Base-by-base conservation (phyloP, 2,888 invertebrate genomes). In the Leucophora obtusa region DNA sequence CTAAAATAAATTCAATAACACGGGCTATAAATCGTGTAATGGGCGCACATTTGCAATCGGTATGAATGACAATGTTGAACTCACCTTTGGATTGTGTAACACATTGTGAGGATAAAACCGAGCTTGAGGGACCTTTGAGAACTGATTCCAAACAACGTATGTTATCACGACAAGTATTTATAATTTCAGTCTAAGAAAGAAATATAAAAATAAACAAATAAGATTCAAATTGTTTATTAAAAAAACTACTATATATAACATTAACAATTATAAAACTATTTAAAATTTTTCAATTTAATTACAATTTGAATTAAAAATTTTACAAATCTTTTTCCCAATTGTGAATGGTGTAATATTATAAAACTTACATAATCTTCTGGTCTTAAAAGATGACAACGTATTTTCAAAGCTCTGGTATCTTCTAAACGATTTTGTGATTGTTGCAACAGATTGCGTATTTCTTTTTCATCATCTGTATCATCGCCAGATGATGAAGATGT, bases 101-200 rank as follows among this genome's bases (percentile, higher is more conserved):
- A 86, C 93, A 91, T 58, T 91, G 90, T 56, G 92, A 86, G 78
- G 93, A 92, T 82, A 93, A 88, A 76, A 92, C 89, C 76, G 92
- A 91, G 85, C 89, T 87, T 59, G 90, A 89, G 74, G 91, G 90
- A 56, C 92, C 91, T 82, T 92, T 93, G 84, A 95, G 88, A 70
- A 95, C 93, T 68, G 93, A 92, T 87, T 94, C 94, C 91, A 97
- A 92, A 87, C 96, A 94, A 87, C 93, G 94, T 87, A 96, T 94
- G 91, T 97, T 96, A 87, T 97, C 96, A 85, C 95, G 94, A 91
- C 97, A 97, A 78, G 95, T 95, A 81, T 94, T 93, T 88, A 95
- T 92, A 87, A 97, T 92, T 92, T 97, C 97, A 89, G 94, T 94
- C 97, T 97, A 66, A 35, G 47, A 15, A 73, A 76, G 51, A 5